A percentile compares a stretch with the other conserved stretches of the same genome.
These are phyloP conservation scores for Heliconius ismenius DNA, from an alignment of 2,888 invertebrate species.

Conservation along the genomic window DNA sequence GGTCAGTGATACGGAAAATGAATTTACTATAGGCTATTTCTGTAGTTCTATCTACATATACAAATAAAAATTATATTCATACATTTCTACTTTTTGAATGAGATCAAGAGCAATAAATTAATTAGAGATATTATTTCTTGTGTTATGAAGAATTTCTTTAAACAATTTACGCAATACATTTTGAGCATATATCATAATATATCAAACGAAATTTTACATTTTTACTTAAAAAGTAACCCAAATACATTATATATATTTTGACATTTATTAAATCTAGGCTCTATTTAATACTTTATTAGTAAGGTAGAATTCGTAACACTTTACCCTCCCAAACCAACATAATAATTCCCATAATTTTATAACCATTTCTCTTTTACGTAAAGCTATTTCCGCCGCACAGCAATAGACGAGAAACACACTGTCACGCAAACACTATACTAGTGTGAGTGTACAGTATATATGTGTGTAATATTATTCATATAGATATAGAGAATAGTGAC, in stretches of 20 bases:
- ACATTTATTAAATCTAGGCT: background rate
- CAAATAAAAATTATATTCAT: background rate
- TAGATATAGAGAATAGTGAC: conserved; percentile 45
- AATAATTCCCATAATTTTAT: conserved; percentile 25
- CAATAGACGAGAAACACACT: conserved; percentile 36
- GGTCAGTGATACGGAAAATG: conserved; percentile 29
- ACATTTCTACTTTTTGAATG: too few relatives aligned
- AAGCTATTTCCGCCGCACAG: conserved; percentile 34
- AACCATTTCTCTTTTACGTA: conserved; percentile 26
- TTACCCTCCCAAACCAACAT: background rate
- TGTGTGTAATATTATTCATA: conserved; percentile 35
- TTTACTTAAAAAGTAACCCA: background rate
- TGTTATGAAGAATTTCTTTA: too few relatives aligned
- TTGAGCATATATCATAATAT: too few relatives aligned
- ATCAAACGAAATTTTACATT: background rate
- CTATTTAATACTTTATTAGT: background rate
- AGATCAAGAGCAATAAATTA: too few relatives aligned
- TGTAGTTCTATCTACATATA: too few relatives aligned
- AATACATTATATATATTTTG: background rate
- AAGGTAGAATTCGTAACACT: background rate
- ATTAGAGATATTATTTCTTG: too few relatives aligned
- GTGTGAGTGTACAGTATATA: conserved; percentile 26
- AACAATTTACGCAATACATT: background rate
- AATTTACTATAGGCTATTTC: conserved; percentile 7
- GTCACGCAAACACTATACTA: conserved; percentile 36